Evolutionary conservation across 1,140 invertebrate genomes (phyloP).

Genomic region (Ctenoplectra terminalis): DNA sequence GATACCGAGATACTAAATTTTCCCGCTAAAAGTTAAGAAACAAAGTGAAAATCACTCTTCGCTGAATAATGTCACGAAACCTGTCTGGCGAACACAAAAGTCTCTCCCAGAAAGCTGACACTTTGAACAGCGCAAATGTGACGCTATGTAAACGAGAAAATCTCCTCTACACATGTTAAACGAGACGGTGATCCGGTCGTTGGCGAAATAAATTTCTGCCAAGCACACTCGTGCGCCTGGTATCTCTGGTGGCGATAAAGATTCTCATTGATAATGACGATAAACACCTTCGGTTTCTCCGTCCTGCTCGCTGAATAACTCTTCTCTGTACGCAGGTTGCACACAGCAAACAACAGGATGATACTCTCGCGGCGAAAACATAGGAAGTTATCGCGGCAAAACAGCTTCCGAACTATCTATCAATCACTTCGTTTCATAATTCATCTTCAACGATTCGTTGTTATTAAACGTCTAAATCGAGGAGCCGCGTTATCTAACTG

Average conservation of each 20-base stretch:
- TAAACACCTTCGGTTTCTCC: conserved; percentile 1
- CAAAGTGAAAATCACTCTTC: neutral
- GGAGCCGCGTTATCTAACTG: neutral
- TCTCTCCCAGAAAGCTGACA: neutral
- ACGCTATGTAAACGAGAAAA: neutral
- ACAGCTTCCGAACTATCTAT: conserved; percentile 31
- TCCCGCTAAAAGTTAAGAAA: neutral
- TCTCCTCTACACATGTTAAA: neutral
- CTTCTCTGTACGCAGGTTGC: neutral
- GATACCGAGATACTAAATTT: neutral
- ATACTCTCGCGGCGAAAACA: neutral
- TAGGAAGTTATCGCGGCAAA: conserved; percentile 21
- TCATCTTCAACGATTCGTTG: neutral
- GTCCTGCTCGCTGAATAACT: too few species aligned
- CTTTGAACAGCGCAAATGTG: neutral
- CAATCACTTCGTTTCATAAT: conserved; percentile 35
- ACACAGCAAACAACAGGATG: neutral
- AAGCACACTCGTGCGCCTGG: neutral
- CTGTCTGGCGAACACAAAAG: neutral
- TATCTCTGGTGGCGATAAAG: conserved; percentile 47
- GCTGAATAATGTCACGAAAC: neutral
- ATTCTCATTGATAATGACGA: conserved; percentile 44
- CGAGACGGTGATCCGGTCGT: neutral
- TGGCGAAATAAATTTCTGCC: conserved; percentile 26
- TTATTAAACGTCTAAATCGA: conserved; percentile 14